Conservation (phyloP, 2,113 vertebrate species). For the cat (Felis catus) region DNA sequence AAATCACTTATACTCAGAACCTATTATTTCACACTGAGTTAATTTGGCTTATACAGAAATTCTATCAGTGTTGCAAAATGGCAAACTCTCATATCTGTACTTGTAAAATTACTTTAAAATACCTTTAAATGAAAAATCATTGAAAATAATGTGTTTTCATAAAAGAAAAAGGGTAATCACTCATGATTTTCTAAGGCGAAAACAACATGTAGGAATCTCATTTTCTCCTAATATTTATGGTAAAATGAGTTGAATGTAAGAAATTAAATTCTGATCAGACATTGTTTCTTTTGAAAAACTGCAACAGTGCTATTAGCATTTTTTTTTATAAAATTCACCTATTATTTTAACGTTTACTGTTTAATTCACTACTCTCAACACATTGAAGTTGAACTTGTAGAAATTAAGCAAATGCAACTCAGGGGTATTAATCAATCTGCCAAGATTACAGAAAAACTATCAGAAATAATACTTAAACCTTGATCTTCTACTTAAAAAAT, state of each 20-base stretch:
- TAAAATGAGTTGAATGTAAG: conserved; percentile 17
- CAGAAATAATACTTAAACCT: background rate
- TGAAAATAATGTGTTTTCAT: conserved; percentile 66
- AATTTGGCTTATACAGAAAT: conserved; percentile 68
- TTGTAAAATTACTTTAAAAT: conserved; percentile 74
- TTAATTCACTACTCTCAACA: background rate
- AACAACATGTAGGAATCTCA: conserved; percentile 29
- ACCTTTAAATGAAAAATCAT: conserved; percentile 72
- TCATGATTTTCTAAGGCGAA: conserved; percentile 13
- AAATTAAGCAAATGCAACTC: background rate
- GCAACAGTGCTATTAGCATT: background rate
- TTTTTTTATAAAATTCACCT: background rate
- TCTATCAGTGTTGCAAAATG: conserved; percentile 66
- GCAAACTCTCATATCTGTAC: conserved; percentile 49
- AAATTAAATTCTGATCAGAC: background rate
- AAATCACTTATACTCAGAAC: conserved; percentile 65
- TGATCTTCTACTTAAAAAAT: background rate
- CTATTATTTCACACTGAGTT: conserved; percentile 62
- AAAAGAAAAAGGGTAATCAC: conserved; percentile 63
- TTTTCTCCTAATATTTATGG: conserved; percentile 10
- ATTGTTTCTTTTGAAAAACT: background rate
- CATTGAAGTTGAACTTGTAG: background rate
- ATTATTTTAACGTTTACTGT: background rate
- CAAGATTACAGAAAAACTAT: background rate
- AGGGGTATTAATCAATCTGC: background rate